Conservation (phyloP, 2,888 invertebrate species). For the Trissoscelio sp. region DNA sequence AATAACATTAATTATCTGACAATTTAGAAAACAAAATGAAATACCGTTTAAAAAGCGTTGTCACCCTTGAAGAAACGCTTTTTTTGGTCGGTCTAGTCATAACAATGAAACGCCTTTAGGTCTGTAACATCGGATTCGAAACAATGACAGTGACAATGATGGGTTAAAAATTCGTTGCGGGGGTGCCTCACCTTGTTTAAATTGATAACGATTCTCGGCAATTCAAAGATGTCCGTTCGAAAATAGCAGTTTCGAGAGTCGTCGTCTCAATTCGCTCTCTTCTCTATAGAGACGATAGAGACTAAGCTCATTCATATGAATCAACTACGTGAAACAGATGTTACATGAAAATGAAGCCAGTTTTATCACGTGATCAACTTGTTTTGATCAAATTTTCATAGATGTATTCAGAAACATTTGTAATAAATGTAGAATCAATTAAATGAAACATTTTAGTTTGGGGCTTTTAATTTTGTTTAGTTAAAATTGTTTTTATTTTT, state of each 20-base stretch:
- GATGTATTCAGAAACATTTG: too few species aligned
- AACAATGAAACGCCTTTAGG: neutral
- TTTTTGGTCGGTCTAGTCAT: neutral
- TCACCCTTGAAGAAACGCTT: slow-evolving; percentile 12
- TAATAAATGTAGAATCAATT: too few species aligned
- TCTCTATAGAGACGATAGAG: too few species aligned
- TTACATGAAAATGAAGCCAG: slow-evolving; percentile 1
- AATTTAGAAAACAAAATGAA: slow-evolving; percentile 3
- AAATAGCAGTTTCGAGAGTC: slow-evolving; percentile 13
- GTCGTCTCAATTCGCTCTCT: neutral
- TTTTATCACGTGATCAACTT: too few species aligned
- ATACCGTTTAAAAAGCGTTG: slow-evolving; percentile 15
- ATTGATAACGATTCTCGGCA: neutral
- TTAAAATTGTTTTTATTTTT: too few species aligned
- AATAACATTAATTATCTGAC: neutral
- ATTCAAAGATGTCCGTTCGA: slow-evolving; percentile 2
- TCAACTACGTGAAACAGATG: neutral
- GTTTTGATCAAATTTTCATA: too few species aligned
- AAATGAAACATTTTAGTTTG: too few species aligned
- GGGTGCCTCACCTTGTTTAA: slow-evolving; percentile 5
- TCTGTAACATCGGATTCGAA: neutral
- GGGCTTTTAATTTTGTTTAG: too few species aligned
- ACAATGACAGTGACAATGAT: neutral
- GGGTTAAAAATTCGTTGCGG: neutral
- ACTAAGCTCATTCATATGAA: too few species aligned